Percentiles rank a stretch among this genome's conserved stretches.
These are phyloP conservation scores for Penaeus monodon DNA, from an alignment of 2,888 invertebrate species.

Conservation along the genomic window DNA sequence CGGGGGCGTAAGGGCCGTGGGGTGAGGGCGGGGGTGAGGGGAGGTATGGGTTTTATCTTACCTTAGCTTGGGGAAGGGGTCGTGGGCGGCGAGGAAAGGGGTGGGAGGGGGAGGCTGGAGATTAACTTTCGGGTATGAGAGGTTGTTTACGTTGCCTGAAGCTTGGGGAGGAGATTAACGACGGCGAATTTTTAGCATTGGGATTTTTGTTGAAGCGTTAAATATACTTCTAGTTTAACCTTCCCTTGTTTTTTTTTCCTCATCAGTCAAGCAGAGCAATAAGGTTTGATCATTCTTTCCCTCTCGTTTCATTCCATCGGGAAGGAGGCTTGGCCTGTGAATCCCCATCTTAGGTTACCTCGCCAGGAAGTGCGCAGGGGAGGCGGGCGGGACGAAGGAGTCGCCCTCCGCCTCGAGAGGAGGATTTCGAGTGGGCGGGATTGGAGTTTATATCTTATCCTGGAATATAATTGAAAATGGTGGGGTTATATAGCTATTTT, in stretches of 20 bases:
- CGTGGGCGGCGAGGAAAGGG: not conserved
- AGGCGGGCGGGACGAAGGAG: too few relatives aligned
- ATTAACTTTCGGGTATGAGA: not conserved
- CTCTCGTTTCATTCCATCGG: not conserved
- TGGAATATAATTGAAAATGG: too few relatives aligned
- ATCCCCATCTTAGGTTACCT: not conserved
- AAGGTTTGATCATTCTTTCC: too few relatives aligned
- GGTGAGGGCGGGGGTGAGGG: not conserved
- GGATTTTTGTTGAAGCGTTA: too few relatives aligned
- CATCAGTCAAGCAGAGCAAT: too few relatives aligned
- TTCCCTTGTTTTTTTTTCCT: too few relatives aligned
- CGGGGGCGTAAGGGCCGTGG: not conserved
- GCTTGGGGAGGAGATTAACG: not conserved
- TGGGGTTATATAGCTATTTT: too few relatives aligned
- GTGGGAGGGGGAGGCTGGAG: not conserved
- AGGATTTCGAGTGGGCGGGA: too few relatives aligned
- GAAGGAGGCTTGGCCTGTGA: conserved; percentile 8
- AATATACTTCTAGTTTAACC: too few relatives aligned
- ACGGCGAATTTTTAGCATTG: too few relatives aligned
- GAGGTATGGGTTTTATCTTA: not conserved
- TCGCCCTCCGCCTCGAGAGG: too few relatives aligned
- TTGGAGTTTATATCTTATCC: too few relatives aligned
- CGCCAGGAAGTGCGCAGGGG: not conserved
- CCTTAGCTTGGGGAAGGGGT: not conserved
- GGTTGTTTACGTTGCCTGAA: not conserved